Evolutionary conservation across 37 sponge, comb jelly and placozoan species (phyloP).

Genomic region (Oopsacas minuta): DNA sequence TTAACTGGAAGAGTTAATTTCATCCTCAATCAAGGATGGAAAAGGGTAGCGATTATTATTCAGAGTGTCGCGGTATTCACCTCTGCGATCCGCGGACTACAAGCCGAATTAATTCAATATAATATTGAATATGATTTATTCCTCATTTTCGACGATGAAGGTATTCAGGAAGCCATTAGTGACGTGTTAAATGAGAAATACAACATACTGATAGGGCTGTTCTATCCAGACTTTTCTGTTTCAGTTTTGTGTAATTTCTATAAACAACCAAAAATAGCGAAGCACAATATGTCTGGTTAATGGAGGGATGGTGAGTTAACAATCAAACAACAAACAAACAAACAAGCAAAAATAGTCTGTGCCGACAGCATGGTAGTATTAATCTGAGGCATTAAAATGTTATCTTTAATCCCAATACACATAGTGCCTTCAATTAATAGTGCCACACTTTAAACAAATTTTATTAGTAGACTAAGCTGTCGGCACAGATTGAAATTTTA

Average conservation of each 20-base stretch:
- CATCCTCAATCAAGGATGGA: neutral
- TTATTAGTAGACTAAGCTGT: too few relatives aligned
- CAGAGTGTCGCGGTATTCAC: neutral
- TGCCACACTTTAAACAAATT: too few relatives aligned
- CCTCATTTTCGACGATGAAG: neutral
- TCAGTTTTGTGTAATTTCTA: neutral
- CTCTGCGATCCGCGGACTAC: neutral
- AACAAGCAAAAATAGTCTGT: too few relatives aligned
- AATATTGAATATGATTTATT: neutral
- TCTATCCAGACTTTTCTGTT: neutral
- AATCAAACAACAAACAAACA: too few relatives aligned
- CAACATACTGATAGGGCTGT: neutral
- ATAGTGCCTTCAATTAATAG: too few relatives aligned
- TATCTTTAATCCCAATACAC: too few relatives aligned
- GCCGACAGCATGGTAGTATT: too few relatives aligned
- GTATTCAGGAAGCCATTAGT: neutral
- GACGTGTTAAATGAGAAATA: neutral
- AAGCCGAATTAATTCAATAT: neutral
- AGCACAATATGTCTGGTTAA: neutral
- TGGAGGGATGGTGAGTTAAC: slow-evolving; percentile 3
- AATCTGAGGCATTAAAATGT: too few relatives aligned
- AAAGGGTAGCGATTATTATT: neutral
- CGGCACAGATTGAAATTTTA: too few relatives aligned
- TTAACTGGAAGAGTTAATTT: neutral
- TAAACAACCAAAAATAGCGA: neutral